phyloP scores from a whole-genome alignment of 2,797 vertebrate genomes.

The Microcaecilia unicolor region DNA sequence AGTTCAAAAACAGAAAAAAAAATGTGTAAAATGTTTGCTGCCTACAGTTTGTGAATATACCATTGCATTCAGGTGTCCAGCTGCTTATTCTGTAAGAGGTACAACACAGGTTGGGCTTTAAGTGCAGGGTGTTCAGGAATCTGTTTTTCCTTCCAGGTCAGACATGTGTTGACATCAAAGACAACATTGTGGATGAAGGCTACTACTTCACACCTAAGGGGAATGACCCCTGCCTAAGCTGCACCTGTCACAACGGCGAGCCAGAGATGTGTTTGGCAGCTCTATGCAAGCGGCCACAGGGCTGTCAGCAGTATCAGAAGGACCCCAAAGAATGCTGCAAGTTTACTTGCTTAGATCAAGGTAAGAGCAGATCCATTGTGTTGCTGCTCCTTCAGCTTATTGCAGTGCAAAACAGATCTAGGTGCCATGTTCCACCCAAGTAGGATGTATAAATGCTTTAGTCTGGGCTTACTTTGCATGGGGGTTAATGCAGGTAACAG shows the following conservation, averaged over 20 bases:
- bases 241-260: constrained; percentile 91
- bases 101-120: neutral
- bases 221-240: constrained; percentile 92
- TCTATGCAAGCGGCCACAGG: constrained; percentile 88
- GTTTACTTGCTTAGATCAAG: constrained; percentile 92
- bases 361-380: constrained; percentile 49
- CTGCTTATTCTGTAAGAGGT: neutral
- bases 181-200: constrained; percentile 92
- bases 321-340: constrained; percentile 98
- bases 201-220: constrained; percentile 97
- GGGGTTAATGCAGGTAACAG: too few species aligned
- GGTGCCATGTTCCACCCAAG: too few species aligned
- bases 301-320: constrained; percentile 88
- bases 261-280: constrained; percentile 96
- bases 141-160: constrained; percentile 60
- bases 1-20: too few species aligned
- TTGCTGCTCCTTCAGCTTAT: too few species aligned
- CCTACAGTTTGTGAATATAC: neutral
- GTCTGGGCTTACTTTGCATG: too few species aligned
- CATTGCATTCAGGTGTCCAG: neutral
- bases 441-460: too few species aligned
- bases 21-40: too few species aligned
- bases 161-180: constrained; percentile 94
- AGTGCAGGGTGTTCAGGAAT: neutral
- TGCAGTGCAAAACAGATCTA: too few species aligned